Evolutionary conservation across 2,113 vertebrate genomes (phyloP), one percentile per base, ranked within the genome.

Genomic region (Vireo altiloquus): DNA sequence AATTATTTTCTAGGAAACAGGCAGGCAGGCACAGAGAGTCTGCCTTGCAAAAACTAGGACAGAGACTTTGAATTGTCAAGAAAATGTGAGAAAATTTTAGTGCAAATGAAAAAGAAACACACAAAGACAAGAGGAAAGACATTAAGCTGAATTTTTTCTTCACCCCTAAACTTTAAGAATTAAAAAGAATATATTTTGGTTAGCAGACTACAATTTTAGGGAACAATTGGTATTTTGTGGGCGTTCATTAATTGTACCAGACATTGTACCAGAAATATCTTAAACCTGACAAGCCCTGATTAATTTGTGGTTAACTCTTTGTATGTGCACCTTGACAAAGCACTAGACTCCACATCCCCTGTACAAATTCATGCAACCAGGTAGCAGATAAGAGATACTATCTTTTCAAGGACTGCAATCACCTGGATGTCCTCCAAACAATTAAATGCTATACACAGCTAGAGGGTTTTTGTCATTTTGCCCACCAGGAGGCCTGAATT

Each of bases 381-480:
- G 52, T 80, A 91, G 78, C 3, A 12, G 68, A 37, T 33, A 56
- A 52, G 72, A 65, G 54, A 64, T 50, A 68, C 25, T 65, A 61
- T 72, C 57, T 78, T 92, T 93, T 82, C 71, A 93, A 96, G 93
- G 88, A 87, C 81, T 95, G 46, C 64, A 74, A 61, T 61, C 56
- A 76, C 88, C 46, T 93, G 85, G 76, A 94, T 46, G 44, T 49
- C 82, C 77, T 90, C 82, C 94, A 92, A 69, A 60, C 71, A 88
- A 82, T 90, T 83, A 87, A 24, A 60, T 80, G 63, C 69, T 83
- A 7, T 17, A 65, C 40, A 94, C 70, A 94, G 68, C 76, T 39
- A 23, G 63, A 81, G 50, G 46, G 16, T 14, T 85, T 92, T 94
- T 61, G 64, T 90, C 52, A 81, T 60, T 77, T 80, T 72, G 63